Base-by-base conservation (phyloP, 2,797 vertebrate genomes). In the Leptodactylus fallax region DNA sequence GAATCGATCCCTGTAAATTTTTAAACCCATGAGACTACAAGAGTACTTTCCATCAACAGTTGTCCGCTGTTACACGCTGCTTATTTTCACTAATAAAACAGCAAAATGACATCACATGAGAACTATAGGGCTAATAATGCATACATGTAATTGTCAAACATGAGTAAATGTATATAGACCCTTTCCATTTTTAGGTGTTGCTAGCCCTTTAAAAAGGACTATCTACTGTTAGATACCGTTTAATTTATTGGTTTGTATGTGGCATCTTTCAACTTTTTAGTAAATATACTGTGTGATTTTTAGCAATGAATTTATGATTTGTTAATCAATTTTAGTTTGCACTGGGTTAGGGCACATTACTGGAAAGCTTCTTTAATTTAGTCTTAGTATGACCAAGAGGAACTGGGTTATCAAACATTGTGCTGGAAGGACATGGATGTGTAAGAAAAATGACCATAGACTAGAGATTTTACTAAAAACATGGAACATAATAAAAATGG, bases 241-340 rank as follows among this genome's bases (percentile, higher is more conserved):
- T 53, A 77, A 77, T 77, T 77, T 77, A 77, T 77, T 77, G 74
- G 49, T 23, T 77, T 23, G 74, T 77, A 53, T 77, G 49, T 49
- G 45, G 21, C 58, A 49, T 25, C 11, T 16, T 65, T 19, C 45
- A 65, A 23, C 47, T 51, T n/a, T 14, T 23, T 53, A 53, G 21
- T 53, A 51, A 76, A 76, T 21, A 36, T 47, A 45, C 36, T 49
- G 19, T 72, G 71, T 72, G 17, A 49, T 49, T 49, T 21, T 74
- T 11, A 12, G 36, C 27, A 47, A 72, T 4, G 67, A 36, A 25
- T 36, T 6, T 19, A 45, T 45, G 69, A 45, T 17, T 14, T 71
- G 21, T 51, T 2, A 76, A 53, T 23, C 47, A 10, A 76, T 76
- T 76, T 53, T 47, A 21, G 19, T 51, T 53, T 51, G 71, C 71